These are phyloP conservation scores for Neosalanx taihuensis DNA, from an alignment of 2,797 vertebrate species.

Conservation along the genomic window DNA sequence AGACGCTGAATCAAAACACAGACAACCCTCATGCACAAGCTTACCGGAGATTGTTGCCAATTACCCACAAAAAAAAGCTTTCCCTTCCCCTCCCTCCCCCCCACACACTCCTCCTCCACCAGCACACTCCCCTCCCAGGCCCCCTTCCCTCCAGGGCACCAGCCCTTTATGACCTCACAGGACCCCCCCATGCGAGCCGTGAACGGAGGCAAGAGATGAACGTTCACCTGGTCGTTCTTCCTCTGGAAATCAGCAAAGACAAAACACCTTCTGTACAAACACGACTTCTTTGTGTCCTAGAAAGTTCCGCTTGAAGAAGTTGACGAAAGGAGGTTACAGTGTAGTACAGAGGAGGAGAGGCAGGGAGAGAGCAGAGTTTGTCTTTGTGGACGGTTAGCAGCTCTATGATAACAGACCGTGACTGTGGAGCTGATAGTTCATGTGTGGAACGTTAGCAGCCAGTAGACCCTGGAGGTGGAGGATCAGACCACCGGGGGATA, in stretches of 20 bases:
- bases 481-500: conserved; percentile 23
- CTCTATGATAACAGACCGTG: conserved; percentile 14
- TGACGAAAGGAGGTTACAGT: not conserved
- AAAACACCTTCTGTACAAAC: conserved; percentile 19
- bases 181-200: conserved; percentile 5
- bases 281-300: not conserved
- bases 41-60: conserved; percentile 14
- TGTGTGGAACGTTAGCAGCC: conserved; percentile 19
- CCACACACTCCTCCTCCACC: not conserved
- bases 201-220: not conserved
- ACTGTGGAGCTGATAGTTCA: conserved; percentile 14
- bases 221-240: not conserved
- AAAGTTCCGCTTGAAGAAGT: not conserved
- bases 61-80: conserved; percentile 13
- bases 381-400: not conserved
- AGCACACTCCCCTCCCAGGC: not conserved
- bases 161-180: not conserved
- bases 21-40: not conserved
- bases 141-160: not conserved
- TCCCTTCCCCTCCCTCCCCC: not conserved
- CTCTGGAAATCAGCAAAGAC: conserved; percentile 28
- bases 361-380: not conserved
- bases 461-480: conserved; percentile 24
- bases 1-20: conserved; percentile 7
- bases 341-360: not conserved